Evolutionary conservation across 2,797 vertebrate genomes (phyloP).

Genomic region (Hipposideros larvatus): DNA sequence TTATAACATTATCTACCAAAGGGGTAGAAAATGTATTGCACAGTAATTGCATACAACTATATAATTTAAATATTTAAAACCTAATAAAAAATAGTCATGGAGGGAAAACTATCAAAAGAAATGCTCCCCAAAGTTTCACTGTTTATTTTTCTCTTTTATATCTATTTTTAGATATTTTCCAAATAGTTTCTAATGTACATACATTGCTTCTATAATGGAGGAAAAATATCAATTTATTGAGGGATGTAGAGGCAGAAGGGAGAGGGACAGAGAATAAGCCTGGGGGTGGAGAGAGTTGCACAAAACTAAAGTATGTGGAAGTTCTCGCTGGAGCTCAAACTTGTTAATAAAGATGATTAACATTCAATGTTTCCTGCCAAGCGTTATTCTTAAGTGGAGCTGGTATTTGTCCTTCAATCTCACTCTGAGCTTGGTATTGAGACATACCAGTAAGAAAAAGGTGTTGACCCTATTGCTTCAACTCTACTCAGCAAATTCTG

Average conservation of each 20-base stretch:
- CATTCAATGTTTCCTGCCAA: neutral
- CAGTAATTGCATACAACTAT: neutral
- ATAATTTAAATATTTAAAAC: conserved; percentile 43
- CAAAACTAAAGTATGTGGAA: neutral
- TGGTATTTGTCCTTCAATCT: neutral
- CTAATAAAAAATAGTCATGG: conserved; percentile 14
- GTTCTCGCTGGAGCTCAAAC: neutral
- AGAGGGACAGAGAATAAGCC: neutral
- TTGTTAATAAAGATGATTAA: neutral
- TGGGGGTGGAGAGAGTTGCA: neutral
- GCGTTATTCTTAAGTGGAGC: neutral
- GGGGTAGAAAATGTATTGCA: neutral
- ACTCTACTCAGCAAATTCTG: neutral
- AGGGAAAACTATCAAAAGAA: neutral
- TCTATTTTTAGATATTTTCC: conserved; percentile 11
- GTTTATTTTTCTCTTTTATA: neutral
- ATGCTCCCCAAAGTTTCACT: neutral
- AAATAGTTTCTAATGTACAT: neutral
- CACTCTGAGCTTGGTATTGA: neutral
- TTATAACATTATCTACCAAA: neutral
- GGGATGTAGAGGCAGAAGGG: neutral
- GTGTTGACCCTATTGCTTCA: neutral
- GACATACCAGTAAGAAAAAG: neutral
- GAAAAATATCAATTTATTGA: neutral
- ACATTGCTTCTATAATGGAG: neutral